Percentiles rank a stretch among this genome's conserved stretches.
Evolutionary conservation across 1,140 invertebrate species (phyloP).

Genomic region (Apis dorsata): DNA sequence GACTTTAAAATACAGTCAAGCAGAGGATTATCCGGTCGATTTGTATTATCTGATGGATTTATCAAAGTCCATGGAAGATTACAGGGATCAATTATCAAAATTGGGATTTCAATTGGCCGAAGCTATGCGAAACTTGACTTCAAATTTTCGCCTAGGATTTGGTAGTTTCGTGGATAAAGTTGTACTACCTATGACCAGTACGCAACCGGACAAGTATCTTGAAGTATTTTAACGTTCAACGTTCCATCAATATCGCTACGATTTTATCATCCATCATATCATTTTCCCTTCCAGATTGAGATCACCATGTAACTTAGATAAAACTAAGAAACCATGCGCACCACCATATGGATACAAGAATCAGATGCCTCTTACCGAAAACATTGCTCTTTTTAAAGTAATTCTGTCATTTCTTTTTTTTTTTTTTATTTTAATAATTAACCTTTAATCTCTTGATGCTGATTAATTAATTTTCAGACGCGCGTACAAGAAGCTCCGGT

Average conservation of each 20-base stretch:
- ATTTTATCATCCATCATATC: not conserved
- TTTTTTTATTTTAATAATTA: not conserved
- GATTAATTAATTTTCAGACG: slow-evolving; percentile 60
- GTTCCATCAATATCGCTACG: not conserved
- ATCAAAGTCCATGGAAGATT: slow-evolving; percentile 88
- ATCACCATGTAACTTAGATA: slow-evolving; percentile 81
- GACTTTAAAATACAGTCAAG: slow-evolving; percentile 80
- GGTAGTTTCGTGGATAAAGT: slow-evolving; percentile 95
- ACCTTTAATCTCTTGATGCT: not conserved
- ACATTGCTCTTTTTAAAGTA: slow-evolving; percentile 82
- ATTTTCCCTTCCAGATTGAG: slow-evolving; percentile 71
- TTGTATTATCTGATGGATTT: slow-evolving; percentile 94
- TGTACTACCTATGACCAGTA: slow-evolving; percentile 88
- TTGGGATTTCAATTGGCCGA: slow-evolving; percentile 84
- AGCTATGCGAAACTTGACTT: slow-evolving; percentile 88
- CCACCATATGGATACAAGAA: slow-evolving; percentile 87
- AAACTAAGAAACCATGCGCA: slow-evolving; percentile 76
- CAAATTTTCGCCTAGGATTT: slow-evolving; percentile 91
- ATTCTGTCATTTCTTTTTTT: not conserved
- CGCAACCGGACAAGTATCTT: slow-evolving; percentile 79
- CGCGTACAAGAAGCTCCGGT: slow-evolving; percentile 80
- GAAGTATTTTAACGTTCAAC: not conserved
- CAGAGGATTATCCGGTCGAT: slow-evolving; percentile 92
- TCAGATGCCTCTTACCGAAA: slow-evolving; percentile 83
- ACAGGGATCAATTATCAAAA: slow-evolving; percentile 84